Conservation (phyloP, 2,113 vertebrate genomes). For the Corythornis cristatus region DNA sequence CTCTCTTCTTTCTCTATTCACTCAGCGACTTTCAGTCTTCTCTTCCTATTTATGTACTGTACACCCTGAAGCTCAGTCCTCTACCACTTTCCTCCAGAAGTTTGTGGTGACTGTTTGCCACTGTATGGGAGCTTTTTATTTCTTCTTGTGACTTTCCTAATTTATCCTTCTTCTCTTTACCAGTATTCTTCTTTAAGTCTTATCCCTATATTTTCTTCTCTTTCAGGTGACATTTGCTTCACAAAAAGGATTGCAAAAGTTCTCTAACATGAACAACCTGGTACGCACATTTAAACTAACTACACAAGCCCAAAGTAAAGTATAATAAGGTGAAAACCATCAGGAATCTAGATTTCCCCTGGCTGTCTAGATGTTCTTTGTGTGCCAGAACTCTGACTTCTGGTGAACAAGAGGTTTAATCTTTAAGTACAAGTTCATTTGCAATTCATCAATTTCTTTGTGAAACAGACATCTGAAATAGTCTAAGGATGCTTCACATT, state of each 20-base stretch:
- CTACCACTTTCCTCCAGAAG: background rate
- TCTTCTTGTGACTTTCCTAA: background rate
- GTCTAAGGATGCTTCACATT: background rate
- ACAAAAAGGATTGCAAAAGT: background rate
- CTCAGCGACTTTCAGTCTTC: background rate
- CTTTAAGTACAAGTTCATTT: slow-evolving; percentile 12
- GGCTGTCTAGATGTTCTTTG: slow-evolving; percentile 10
- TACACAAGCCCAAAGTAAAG: background rate
- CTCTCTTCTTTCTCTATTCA: background rate
- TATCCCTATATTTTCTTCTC: background rate
- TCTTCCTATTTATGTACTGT: background rate
- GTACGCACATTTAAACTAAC: background rate
- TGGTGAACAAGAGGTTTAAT: slow-evolving; percentile 17
- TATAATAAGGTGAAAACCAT: slow-evolving; percentile 35
- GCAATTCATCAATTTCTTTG: slow-evolving; percentile 44
- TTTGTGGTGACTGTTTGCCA: background rate
- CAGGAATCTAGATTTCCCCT: slow-evolving; percentile 15
- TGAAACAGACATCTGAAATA: slow-evolving; percentile 27
- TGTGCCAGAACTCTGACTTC: slow-evolving; percentile 44
- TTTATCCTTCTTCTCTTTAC: background rate
- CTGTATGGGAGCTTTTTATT: background rate
- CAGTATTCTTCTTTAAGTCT: background rate
- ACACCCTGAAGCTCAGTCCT: background rate
- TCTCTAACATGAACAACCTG: background rate
- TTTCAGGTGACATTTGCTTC: background rate